phyloP scores from a whole-genome alignment of 2,113 vertebrate species.

The Sturnus vulgaris region DNA sequence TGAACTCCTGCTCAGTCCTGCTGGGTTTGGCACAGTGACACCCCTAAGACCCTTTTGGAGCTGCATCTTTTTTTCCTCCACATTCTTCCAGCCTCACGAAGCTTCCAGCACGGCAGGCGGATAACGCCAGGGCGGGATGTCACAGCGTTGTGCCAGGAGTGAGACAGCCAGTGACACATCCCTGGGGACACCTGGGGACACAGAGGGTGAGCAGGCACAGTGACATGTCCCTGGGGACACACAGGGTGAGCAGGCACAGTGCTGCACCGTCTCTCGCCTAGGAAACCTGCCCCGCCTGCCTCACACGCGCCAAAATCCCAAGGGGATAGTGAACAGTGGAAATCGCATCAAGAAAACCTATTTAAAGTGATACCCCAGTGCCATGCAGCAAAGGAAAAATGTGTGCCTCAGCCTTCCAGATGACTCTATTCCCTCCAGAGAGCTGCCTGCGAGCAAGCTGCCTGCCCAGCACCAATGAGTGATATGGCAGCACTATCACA shows the following conservation, averaged over 20 bases:
- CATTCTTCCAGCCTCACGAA: neutral
- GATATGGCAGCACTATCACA: rapidly evolving
- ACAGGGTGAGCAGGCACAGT: neutral
- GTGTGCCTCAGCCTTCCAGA: neutral
- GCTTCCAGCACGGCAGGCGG: rapidly evolving
- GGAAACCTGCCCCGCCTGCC: neutral
- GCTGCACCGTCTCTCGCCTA: neutral
- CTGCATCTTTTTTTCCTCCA: neutral
- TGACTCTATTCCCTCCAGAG: neutral
- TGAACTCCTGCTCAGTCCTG: neutral
- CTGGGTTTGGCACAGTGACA: neutral
- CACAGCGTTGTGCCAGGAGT: neutral
- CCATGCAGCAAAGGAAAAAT: neutral
- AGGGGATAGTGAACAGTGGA: neutral
- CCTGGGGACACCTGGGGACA: neutral
- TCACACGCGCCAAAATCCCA: neutral
- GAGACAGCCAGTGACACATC: neutral
- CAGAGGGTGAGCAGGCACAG: neutral
- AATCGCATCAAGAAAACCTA: neutral
- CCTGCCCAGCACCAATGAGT: neutral
- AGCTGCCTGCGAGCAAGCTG: neutral
- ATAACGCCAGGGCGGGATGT: rapidly evolving
- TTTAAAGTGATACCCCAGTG: neutral
- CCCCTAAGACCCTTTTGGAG: neutral
- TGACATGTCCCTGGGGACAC: neutral